Evolutionary conservation across 2,113 vertebrate species (phyloP).

Genomic region (Alethe castanea): DNA sequence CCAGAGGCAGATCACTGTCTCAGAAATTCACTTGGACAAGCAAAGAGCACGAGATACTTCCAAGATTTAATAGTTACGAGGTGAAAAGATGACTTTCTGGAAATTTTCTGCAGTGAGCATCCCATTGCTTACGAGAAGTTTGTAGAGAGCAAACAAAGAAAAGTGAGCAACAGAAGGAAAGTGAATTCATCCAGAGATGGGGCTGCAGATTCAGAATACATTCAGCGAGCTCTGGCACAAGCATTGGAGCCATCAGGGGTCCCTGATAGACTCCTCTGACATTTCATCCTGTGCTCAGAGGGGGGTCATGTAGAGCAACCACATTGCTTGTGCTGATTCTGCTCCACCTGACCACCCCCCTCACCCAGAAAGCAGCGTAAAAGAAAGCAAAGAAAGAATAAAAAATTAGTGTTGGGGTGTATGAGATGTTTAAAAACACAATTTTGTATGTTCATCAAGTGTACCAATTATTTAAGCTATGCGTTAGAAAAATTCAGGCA

Average conservation of each 20-base stretch:
- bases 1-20: background rate
- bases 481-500: background rate
- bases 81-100: background rate
- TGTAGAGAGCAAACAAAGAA: background rate
- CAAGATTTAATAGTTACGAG: background rate
- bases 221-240: background rate
- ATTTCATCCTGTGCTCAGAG: background rate
- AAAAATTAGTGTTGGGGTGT: background rate
- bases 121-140: background rate
- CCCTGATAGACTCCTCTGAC: background rate
- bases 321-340: background rate
- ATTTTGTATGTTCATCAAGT: background rate
- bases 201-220: background rate
- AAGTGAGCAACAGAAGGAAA: accelerated
- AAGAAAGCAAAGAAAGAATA: background rate
- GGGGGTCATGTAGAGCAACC: background rate
- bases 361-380: background rate
- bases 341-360: background rate
- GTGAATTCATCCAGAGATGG: background rate
- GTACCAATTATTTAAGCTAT: background rate
- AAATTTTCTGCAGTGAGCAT: background rate
- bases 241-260: background rate
- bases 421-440: background rate
- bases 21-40: background rate
- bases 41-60: background rate